Conservation (phyloP, 2,888 invertebrate genomes). For the Mellilla xanthometata region DNA sequence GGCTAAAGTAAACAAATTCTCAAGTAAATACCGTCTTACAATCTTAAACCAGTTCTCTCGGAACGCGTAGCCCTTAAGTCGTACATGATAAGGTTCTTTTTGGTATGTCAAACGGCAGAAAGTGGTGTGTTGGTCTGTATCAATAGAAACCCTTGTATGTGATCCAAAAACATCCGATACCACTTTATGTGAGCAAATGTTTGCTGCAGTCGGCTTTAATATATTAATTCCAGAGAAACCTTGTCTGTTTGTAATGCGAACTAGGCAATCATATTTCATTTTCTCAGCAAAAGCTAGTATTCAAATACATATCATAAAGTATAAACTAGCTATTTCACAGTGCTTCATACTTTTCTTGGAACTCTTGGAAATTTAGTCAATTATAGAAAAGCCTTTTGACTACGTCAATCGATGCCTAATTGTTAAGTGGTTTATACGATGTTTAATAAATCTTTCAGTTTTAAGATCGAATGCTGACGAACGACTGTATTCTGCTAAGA, state of each 20-base stretch:
- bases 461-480: too few relatives aligned
- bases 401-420: too few relatives aligned
- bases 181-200: slow-evolving; percentile 59
- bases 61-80: slow-evolving; percentile 10
- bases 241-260: not conserved
- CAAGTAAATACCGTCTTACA: slow-evolving; percentile 28
- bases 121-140: slow-evolving; percentile 44
- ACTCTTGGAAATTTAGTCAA: too few relatives aligned
- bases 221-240: slow-evolving; percentile 26
- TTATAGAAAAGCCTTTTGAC: too few relatives aligned
- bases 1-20: slow-evolving; percentile 52
- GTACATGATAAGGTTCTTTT: slow-evolving; percentile 22
- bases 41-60: slow-evolving; percentile 3
- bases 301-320: too few relatives aligned
- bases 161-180: slow-evolving; percentile 68
- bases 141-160: slow-evolving; percentile 64
- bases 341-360: too few relatives aligned
- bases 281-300: too few relatives aligned
- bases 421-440: too few relatives aligned
- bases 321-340: too few relatives aligned
- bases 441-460: too few relatives aligned
- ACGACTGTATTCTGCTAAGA: too few relatives aligned
- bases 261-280: not conserved
- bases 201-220: slow-evolving; percentile 43
- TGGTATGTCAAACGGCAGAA: slow-evolving; percentile 7